Conservation (phyloP, 2,113 vertebrate species). For the Xiphophorus couchianus region DNA sequence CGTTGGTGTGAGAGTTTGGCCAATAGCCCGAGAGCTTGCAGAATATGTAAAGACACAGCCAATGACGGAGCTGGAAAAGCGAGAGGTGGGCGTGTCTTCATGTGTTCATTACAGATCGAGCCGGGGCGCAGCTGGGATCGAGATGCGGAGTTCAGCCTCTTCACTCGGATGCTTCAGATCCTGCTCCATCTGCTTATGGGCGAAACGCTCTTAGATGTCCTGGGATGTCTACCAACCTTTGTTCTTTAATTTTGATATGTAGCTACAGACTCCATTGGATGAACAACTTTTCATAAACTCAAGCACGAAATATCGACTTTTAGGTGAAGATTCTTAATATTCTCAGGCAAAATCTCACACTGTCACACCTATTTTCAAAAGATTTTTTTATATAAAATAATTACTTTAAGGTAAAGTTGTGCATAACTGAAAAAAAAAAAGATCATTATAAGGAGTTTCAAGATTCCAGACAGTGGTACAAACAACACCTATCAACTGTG, state of each 20-base stretch:
- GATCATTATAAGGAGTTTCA: too few species aligned
- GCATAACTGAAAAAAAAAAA: not conserved
- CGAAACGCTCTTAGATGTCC: conserved; percentile 1
- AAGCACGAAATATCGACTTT: not conserved
- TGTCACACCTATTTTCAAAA: not conserved
- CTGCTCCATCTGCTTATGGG: conserved; percentile 16
- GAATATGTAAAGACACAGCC: conserved; percentile 66
- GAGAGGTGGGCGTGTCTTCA: conserved; percentile 55
- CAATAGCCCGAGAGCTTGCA: conserved; percentile 59
- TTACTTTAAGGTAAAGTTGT: not conserved
- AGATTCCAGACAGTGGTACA: too few species aligned
- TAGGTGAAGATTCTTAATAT: not conserved
- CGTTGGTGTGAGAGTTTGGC: conserved; percentile 54
- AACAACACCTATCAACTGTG: too few species aligned
- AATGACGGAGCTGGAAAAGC: conserved; percentile 52
- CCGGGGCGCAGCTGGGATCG: conserved; percentile 34
- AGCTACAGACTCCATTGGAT: not conserved
- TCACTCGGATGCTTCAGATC: not conserved
- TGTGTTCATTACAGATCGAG: conserved; percentile 39
- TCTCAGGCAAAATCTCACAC: not conserved
- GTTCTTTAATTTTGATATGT: not conserved
- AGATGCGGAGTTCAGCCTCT: conserved; percentile 29
- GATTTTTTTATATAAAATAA: not conserved
- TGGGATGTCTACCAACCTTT: not conserved
- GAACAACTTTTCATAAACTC: not conserved